Evolutionary conservation across 2,797 vertebrate genomes (phyloP), one percentile per base, ranked within the genome.

Genomic region (Coendou prehensilis): DNA sequence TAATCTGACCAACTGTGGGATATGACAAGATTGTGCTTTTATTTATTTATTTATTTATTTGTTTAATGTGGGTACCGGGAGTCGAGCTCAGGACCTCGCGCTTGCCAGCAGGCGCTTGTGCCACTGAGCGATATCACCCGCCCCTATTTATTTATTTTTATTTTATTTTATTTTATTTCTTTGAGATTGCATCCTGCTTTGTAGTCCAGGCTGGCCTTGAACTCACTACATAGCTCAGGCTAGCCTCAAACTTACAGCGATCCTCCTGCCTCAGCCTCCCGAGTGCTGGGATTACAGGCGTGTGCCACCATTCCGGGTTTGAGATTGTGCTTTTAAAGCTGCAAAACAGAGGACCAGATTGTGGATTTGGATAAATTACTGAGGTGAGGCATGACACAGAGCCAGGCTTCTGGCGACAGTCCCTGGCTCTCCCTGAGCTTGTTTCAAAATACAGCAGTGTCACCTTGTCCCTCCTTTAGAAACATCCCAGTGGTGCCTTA

Each of bases 401-500:
- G 23, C 33, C 30, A 33, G 20, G n/a, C 41, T 57, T 28, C 63
- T 61, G 15, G 52, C 0, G 9, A 20, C 5, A 11, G 57, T 9
- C 30, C 30, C 71, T 1, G 3, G n/a, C 26, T 84, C 52, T 80
- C 54, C 26, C 47, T 18, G 45, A 86, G 56, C 50, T 87, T 80
- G 69, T 86, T 89, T 92, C 23, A 81, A 79, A 95, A 57, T 4
- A 50, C 18, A 91, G 37, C 75, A 52, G 41, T 64, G 41, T 89
- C n/a, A 23, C 85, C 71, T 76, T 20, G 13, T 50, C 45, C 73
- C 23, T 54, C 22, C 71, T 22, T 88, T 37, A 79, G 87, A 85
- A 93, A 78, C 6, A 20, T 37, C 37, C n/a, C 6, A 37, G 0
- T 1, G 3, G 71, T 63, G 30, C 11, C 57, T 91, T 8, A 80